Evolutionary conservation across 2,797 vertebrate genomes (phyloP), one percentile per base, ranked within the genome.

Genomic region (Orientallactaga sibirica): DNA sequence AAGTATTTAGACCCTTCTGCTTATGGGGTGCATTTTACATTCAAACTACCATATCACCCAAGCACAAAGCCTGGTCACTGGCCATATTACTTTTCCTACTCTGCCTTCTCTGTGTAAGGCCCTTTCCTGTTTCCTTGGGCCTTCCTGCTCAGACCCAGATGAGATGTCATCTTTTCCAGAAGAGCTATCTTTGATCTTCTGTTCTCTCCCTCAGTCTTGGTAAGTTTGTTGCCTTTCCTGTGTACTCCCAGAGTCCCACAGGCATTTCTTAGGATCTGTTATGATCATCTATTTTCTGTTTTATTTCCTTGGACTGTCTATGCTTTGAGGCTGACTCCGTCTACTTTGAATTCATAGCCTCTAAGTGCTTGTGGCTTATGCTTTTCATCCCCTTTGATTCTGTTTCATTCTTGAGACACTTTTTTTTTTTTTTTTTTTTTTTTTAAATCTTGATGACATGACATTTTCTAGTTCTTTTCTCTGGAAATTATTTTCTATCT

Each of bases 401-500:
- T 71, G 25, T 16, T 68, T 71, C 12, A 88, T 88, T 76, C 41
- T 55, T 92, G 61, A 91, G 90, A 86, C 78, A 15, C 9, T 27
- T 2, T 48, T 37, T 37, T 37, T 37, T 37, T 37, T 37, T 37
- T 37, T 37, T 37, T 29, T 52, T 48, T 90, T 85, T 87, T 73
- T 62, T 80, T 48, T 7, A 48, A 48, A 15, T 48, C 58, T 86
- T 52, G 24, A n/a, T 71, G 25, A 8, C 27, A 41, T 85, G 64
- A 58, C 22, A 55, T 62, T 73, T 91, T 75, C 41, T 76, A 7
- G 9, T 67, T 89, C 20, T 83, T 43, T 86, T 71, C 67, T 91
- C 67, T 78, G 61, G 41, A 43, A 90, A 67, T 90, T 73, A 52
- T 18, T 94, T 15, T 87, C 68, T 92, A 12, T 86, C n/a, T 18